phyloP scores from a whole-genome alignment of 2,113 vertebrate species.

The Tachysurus vachellii region DNA sequence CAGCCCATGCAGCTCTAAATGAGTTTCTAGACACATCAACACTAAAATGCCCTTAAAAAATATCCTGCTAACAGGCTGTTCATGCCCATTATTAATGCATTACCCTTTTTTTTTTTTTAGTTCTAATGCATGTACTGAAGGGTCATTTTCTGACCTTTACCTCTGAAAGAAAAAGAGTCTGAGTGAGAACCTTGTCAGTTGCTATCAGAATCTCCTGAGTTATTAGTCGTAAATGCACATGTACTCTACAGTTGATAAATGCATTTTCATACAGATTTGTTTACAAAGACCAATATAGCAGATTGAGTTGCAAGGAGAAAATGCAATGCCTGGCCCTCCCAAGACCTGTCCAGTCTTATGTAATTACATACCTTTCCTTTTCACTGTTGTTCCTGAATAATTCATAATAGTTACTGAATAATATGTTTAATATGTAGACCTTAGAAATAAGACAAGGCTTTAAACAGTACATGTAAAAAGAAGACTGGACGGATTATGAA shows the following conservation, averaged over 20 bases:
- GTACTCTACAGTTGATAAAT: background rate
- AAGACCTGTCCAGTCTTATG: background rate
- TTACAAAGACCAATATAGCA: background rate
- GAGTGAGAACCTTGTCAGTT: background rate
- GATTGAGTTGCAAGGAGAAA: background rate
- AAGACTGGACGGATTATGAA: background rate
- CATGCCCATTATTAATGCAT: constrained; percentile 27
- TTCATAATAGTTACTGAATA: background rate
- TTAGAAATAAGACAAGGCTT: background rate
- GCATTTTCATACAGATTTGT: constrained; percentile 6
- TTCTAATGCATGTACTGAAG: constrained; percentile 18
- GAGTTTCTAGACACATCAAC: constrained; percentile 24
- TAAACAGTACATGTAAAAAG: background rate
- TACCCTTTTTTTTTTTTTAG: constrained; percentile 20
- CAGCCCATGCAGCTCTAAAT: background rate
- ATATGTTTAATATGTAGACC: background rate
- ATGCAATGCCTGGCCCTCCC: background rate
- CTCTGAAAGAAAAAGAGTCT: background rate
- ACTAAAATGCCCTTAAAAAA: constrained; percentile 28
- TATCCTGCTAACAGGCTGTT: background rate
- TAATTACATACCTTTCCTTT: background rate
- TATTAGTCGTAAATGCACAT: background rate
- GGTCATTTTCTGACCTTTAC: background rate
- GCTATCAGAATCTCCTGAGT: constrained; percentile 6
- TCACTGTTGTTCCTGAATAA: background rate